These are phyloP conservation scores for Diploptera punctata DNA, from an alignment of 2,888 invertebrate species.

Conservation along the genomic window DNA sequence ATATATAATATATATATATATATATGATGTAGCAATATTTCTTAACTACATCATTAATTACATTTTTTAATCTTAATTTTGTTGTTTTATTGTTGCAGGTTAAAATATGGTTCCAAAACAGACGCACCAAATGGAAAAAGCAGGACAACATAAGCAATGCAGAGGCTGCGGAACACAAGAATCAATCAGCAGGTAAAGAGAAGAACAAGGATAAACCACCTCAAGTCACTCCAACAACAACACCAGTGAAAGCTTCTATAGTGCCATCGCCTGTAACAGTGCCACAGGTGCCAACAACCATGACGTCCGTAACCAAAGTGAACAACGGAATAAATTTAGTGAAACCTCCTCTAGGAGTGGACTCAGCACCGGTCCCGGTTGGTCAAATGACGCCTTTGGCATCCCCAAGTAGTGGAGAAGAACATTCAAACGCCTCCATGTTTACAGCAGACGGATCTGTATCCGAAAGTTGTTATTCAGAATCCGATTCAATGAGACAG, in stretches of 20 bases:
- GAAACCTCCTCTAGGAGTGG: slow-evolving; percentile 1
- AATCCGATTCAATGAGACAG: slow-evolving; percentile 36
- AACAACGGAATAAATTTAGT: slow-evolving; percentile 18
- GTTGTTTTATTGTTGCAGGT: slow-evolving; percentile 66
- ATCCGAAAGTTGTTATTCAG: slow-evolving; percentile 46
- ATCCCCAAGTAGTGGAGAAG: slow-evolving; percentile 45
- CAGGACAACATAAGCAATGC: slow-evolving; percentile 91
- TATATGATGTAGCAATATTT: too few species aligned
- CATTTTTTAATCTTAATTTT: too few species aligned
- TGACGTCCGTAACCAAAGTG: slow-evolving; percentile 21
- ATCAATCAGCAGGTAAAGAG: slow-evolving; percentile 48
- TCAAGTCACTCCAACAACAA: background rate
- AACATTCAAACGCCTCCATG: slow-evolving; percentile 48
- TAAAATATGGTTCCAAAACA: slow-evolving; percentile 91
- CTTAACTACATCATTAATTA: too few species aligned
- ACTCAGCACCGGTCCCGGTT: slow-evolving; percentile 6
- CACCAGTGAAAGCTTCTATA: slow-evolving; percentile 14
- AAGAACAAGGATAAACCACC: slow-evolving; percentile 14
- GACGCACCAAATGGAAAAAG: slow-evolving; percentile 87
- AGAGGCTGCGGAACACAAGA: slow-evolving; percentile 85
- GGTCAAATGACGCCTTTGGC: slow-evolving; percentile 29
- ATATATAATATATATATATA: too few species aligned
- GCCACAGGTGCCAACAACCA: slow-evolving; percentile 10
- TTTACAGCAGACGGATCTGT: slow-evolving; percentile 47
- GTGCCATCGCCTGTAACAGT: slow-evolving; percentile 15